Conservation (phyloP, 2,113 vertebrate species). For the Pteruthius melanotis region DNA sequence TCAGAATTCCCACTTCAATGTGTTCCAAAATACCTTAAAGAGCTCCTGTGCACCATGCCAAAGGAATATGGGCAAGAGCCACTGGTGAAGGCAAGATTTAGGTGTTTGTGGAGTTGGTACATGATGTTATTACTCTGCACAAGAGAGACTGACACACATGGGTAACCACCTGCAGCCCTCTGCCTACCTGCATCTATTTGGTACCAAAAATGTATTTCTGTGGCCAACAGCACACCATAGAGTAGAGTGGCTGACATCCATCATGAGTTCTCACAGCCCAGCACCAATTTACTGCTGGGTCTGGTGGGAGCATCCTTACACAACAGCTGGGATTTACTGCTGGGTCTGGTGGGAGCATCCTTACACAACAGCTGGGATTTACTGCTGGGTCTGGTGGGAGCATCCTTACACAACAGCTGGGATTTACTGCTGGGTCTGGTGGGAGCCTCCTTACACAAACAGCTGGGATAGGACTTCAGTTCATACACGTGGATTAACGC, state of each 20-base stretch:
- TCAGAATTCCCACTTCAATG: neutral
- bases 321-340: neutral
- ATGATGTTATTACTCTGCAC: neutral
- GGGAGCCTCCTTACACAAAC: neutral
- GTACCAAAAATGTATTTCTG: neutral
- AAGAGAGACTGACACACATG: neutral
- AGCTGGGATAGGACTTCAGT: neutral
- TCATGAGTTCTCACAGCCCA: neutral
- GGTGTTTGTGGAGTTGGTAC: neutral
- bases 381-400: neutral
- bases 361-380: too few relatives aligned
- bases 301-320: neutral
- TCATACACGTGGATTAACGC: neutral
- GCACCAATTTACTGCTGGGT: neutral
- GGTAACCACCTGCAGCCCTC: neutral
- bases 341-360: neutral
- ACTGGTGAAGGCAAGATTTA: neutral
- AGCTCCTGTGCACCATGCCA: accelerated
- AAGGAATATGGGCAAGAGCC: neutral
- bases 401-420: too few relatives aligned
- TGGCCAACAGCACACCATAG: neutral
- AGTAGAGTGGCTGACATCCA: neutral
- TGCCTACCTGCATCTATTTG: neutral
- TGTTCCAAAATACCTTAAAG: neutral
- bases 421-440: too few relatives aligned